A percentile compares a stretch with the other conserved stretches of the same genome.
These are phyloP conservation scores for Carcharodon carcharias DNA, from an alignment of 2,797 vertebrate genomes.

Conservation along the genomic window DNA sequence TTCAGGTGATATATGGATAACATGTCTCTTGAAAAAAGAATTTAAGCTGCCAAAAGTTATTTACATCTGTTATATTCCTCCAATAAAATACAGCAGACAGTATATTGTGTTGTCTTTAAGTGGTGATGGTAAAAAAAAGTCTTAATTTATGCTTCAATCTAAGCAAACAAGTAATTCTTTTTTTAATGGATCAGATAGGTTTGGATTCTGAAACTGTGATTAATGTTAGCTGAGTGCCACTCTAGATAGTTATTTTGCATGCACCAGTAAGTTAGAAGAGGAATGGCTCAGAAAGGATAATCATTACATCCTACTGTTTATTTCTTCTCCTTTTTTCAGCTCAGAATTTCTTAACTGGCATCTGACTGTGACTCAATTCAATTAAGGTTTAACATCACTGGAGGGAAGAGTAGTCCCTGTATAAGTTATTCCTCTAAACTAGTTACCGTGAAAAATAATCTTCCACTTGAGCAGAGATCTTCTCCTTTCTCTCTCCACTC, in stretches of 20 bases:
- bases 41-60: slow-evolving; percentile 1
- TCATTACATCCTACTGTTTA: background rate
- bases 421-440: background rate
- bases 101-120: slow-evolving; percentile 9
- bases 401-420: background rate
- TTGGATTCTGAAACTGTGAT: slow-evolving; percentile 25
- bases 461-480: background rate
- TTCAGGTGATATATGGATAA: background rate
- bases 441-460: background rate
- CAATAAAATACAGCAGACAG: background rate
- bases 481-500: background rate
- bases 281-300: background rate
- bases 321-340: background rate
- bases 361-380: slow-evolving; percentile 17
- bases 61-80: background rate
- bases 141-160: slow-evolving; percentile 19
- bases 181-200: background rate
- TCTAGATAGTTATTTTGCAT: background rate
- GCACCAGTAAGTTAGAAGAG: background rate
- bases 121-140: background rate
- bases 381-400: background rate
- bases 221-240: background rate
- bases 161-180: slow-evolving; percentile 2
- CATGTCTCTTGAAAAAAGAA: background rate
- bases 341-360: background rate